Conservation (phyloP, 2,797 vertebrate genomes). For the Microctenopoma lineatum region DNA sequence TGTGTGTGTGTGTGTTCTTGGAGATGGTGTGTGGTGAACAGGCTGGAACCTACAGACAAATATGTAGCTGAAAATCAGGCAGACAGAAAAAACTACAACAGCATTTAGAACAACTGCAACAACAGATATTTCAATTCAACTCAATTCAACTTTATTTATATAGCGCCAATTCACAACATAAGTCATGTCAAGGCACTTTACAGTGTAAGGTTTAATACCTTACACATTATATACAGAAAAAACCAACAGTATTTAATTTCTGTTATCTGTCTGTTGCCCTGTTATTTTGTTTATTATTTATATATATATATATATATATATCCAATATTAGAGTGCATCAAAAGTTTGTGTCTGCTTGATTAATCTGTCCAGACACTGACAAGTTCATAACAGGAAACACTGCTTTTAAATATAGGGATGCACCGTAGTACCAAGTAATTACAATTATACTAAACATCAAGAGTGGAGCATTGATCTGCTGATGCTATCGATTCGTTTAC, state of each 20-base stretch:
- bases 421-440: constrained; percentile 34
- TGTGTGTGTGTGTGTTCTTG: too few species aligned
- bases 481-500: constrained; percentile 54
- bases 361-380: not conserved
- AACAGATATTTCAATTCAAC: constrained; percentile 16
- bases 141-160: too few species aligned
- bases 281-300: not conserved
- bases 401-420: constrained; percentile 12
- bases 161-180: too few species aligned
- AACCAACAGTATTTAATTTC: not conserved
- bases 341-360: constrained; percentile 20
- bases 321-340: constrained; percentile 8
- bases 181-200: too few species aligned
- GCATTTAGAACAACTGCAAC: constrained; percentile 24
- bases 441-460: constrained; percentile 27
- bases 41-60: constrained; percentile 37
- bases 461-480: constrained; percentile 52
- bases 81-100: constrained; percentile 24
- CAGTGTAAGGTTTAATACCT: too few species aligned
- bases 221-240: too few species aligned
- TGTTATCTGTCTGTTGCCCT: constrained; percentile 9
- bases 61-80: constrained; percentile 45
- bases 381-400: constrained; percentile 7
- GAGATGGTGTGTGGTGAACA: constrained; percentile 33
- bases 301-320: too few species aligned